These are phyloP conservation scores for Melangyna quadrimaculata DNA, from an alignment of 2,888 invertebrate genomes.

Conservation along the genomic window DNA sequence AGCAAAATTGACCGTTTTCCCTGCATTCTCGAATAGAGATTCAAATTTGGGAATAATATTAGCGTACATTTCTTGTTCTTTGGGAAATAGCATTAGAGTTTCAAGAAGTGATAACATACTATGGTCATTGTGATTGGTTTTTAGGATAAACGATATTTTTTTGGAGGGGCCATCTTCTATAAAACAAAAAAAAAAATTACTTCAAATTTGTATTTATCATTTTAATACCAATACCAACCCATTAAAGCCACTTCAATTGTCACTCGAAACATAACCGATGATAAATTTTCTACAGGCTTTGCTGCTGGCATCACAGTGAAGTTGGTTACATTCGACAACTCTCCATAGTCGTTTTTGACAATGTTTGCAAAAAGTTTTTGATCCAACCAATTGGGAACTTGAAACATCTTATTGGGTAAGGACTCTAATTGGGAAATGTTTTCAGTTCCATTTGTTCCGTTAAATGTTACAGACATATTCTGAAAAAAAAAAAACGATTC, in stretches of 20 bases:
- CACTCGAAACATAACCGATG: slow-evolving; percentile 76
- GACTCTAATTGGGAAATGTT: background rate
- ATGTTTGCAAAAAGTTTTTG: slow-evolving; percentile 75
- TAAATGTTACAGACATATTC: background rate
- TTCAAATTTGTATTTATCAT: background rate
- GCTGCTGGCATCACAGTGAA: slow-evolving; percentile 68
- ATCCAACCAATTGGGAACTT: slow-evolving; percentile 75
- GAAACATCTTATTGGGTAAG: background rate
- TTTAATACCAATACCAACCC: slow-evolving; percentile 73
- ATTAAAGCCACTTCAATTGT: slow-evolving; percentile 75
- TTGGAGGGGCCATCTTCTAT: slow-evolving; percentile 74
- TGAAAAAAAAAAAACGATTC: too few relatives aligned
- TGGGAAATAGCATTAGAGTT: slow-evolving; percentile 74
- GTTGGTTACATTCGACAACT: slow-evolving; percentile 73
- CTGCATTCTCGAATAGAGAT: slow-evolving; percentile 75
- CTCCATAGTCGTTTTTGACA: slow-evolving; percentile 74
- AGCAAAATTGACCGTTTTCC: slow-evolving; percentile 76
- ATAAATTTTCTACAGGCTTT: slow-evolving; percentile 75
- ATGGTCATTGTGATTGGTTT: slow-evolving; percentile 75
- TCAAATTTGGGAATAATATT: slow-evolving; percentile 78
- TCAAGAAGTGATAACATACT: slow-evolving; percentile 74
- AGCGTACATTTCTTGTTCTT: slow-evolving; percentile 78
- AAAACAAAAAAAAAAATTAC: background rate
- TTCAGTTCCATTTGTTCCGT: background rate
- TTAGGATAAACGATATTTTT: slow-evolving; percentile 75